A percentile compares a stretch with the other conserved stretches of the same genome.
These are phyloP conservation scores for Eumerus sabulonum DNA, from an alignment of 2,888 invertebrate species.

Conservation along the genomic window DNA sequence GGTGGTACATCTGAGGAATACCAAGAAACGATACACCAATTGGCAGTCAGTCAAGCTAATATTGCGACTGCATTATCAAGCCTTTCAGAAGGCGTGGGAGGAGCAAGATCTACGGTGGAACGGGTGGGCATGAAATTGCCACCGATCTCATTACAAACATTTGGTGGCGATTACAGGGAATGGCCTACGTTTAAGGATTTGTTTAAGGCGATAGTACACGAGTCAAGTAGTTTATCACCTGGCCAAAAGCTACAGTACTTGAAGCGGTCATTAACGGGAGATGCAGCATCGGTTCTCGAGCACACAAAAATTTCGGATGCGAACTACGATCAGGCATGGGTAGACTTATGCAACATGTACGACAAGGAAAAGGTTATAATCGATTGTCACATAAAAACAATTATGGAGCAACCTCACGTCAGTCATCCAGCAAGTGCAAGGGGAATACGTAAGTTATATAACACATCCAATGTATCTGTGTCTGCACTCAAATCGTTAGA, in stretches of 20 bases:
- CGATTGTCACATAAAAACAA: background rate
- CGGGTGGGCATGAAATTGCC: background rate
- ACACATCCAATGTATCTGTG: constrained; percentile 10
- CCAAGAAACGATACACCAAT: background rate
- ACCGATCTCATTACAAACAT: background rate
- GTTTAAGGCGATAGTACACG: constrained; percentile 8
- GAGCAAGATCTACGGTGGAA: background rate
- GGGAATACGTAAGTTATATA: background rate
- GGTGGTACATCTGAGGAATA: too few species aligned
- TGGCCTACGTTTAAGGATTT: too few species aligned
- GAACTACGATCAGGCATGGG: constrained; percentile 6
- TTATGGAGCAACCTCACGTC: constrained; percentile 12
- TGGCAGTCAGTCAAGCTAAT: background rate
- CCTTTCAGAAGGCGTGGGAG: background rate
- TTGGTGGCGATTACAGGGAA: constrained; percentile 2
- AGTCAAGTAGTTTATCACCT: constrained; percentile 3
- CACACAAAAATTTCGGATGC: constrained; percentile 1
- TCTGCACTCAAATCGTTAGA: background rate
- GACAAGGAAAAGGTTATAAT: constrained; percentile 11
- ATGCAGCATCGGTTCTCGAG: constrained; percentile 8
- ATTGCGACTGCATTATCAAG: background rate
- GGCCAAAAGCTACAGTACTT: constrained; percentile 16
- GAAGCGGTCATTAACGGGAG: constrained; percentile 7
- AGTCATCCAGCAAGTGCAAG: background rate
- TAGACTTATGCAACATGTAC: constrained; percentile 1